Conservation (phyloP, 2,113 vertebrate species). For the Caracal caracal region DNA sequence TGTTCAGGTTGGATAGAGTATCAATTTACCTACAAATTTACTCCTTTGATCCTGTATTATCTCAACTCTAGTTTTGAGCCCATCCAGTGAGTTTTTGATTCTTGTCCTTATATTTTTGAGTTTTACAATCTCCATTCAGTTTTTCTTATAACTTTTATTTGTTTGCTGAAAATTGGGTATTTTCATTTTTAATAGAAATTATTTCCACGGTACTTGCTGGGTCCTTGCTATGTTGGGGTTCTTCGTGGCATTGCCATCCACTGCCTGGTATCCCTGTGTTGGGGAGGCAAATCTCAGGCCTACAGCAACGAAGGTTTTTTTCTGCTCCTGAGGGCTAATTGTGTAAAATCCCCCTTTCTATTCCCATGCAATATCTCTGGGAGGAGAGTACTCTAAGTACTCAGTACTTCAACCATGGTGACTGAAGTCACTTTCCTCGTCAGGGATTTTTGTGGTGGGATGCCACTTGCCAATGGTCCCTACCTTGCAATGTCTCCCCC, state of each 20-base stretch:
- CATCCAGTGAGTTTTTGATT: neutral
- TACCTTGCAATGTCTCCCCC: too few relatives aligned
- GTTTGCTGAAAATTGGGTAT: neutral
- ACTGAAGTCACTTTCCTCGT: neutral
- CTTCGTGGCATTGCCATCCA: neutral
- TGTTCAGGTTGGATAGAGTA: neutral
- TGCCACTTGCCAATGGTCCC: too few relatives aligned
- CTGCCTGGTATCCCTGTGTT: too few relatives aligned
- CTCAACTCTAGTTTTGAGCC: neutral
- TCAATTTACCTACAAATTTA: neutral
- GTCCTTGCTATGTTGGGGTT: neutral
- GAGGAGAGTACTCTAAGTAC: neutral
- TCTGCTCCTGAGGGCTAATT: neutral
- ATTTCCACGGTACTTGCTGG: neutral
- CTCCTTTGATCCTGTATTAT: neutral
- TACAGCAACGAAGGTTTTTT: rapidly evolving
- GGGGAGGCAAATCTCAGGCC: neutral
- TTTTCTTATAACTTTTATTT: neutral
- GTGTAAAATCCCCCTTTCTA: neutral
- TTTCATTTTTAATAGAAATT: neutral
- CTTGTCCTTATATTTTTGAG: neutral
- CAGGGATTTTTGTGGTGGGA: neutral
- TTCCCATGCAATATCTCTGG: too few relatives aligned
- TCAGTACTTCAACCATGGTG: neutral
- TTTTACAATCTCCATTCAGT: neutral